Conservation (phyloP, 2,888 invertebrate genomes). For the Camponotus fellah region DNA sequence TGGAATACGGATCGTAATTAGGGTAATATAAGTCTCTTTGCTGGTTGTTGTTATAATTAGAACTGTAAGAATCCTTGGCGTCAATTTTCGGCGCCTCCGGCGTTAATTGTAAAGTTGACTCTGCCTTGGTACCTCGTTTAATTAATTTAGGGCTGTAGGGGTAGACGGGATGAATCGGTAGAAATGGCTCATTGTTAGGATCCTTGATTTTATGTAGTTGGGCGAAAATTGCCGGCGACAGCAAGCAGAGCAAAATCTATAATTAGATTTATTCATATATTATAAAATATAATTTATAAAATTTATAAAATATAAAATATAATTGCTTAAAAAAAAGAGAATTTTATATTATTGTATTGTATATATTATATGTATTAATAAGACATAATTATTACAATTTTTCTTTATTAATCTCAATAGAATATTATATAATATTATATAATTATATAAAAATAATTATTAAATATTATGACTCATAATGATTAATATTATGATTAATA, state of each 20-base stretch:
- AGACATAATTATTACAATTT: not conserved
- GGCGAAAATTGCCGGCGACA: constrained; percentile 77
- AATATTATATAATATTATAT: not conserved
- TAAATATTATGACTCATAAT: too few species aligned
- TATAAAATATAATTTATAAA: too few species aligned
- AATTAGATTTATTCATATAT: constrained; percentile 55
- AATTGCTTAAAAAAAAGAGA: not conserved
- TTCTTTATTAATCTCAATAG: not conserved
- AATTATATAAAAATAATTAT: not conserved
- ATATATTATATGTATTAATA: not conserved
- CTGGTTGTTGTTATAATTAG: constrained; percentile 73
- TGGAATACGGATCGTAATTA: constrained; percentile 76
- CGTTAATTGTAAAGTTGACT: constrained; percentile 72
- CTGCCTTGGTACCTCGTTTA: constrained; percentile 81
- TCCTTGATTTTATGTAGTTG: constrained; percentile 75
- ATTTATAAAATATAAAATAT: not conserved
- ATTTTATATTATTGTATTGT: not conserved
- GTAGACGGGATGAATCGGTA: constrained; percentile 82
- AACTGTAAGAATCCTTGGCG: constrained; percentile 79
- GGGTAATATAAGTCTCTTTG: constrained; percentile 78
- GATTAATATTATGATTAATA: too few species aligned
- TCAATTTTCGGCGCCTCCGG: constrained; percentile 81
- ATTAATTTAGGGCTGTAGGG: constrained; percentile 83
- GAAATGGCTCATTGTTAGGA: constrained; percentile 83
- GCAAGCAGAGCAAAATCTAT: constrained; percentile 78